These are phyloP conservation scores for Heliocidaris tuberculata DNA, from an alignment of 35 echinoderm and acorn worm genomes.

Conservation along the genomic window DNA sequence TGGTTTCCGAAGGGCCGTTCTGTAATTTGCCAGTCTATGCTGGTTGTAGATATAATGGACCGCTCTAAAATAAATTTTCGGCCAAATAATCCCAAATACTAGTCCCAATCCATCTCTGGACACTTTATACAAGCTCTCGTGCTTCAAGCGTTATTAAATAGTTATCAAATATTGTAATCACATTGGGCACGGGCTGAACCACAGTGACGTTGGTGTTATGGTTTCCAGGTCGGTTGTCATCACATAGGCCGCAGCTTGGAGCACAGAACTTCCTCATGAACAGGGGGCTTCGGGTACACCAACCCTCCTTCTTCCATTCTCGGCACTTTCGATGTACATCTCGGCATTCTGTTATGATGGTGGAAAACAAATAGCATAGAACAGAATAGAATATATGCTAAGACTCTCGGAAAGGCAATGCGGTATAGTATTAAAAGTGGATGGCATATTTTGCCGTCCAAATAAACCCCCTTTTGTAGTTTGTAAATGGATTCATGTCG, in stretches of 20 bases:
- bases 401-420: too few relatives aligned
- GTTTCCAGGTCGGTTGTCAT: conserved; percentile 19
- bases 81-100: not conserved
- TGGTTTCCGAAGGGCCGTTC: too few relatives aligned
- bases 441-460: not conserved
- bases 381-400: not conserved
- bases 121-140: not conserved
- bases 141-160: not conserved
- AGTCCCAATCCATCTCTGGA: not conserved
- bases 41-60: too few relatives aligned
- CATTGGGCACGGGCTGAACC: not conserved
- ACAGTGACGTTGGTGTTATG: not conserved
- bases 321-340: conserved; percentile 43
- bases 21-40: too few relatives aligned
- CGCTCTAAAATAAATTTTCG: not conserved
- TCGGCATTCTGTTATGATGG: conserved; percentile 20
- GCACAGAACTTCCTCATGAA: conserved; percentile 46
- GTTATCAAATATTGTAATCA: not conserved
- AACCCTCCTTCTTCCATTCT: conserved; percentile 9
- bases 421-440: not conserved
- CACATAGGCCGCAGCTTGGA: conserved; percentile 42
- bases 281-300: conserved; percentile 14
- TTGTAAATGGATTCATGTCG: too few relatives aligned
- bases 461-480: not conserved
- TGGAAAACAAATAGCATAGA: too few relatives aligned